These are phyloP conservation scores for Microctenopoma lineatum DNA, from an alignment of 2,797 vertebrate species.

Conservation along the genomic window DNA sequence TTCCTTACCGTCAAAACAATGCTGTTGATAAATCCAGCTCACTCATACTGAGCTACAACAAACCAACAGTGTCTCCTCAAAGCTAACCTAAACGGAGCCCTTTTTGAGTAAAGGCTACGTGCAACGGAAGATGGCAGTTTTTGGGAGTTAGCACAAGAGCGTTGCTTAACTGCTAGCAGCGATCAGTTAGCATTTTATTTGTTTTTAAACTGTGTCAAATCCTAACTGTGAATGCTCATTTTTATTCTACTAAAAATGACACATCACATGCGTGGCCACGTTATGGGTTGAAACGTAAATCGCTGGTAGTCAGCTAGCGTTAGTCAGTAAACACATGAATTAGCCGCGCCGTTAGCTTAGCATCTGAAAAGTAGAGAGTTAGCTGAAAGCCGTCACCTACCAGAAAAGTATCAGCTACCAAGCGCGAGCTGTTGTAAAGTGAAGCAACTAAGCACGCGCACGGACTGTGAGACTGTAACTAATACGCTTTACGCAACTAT, in stretches of 20 bases:
- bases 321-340: background rate
- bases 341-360: constrained; percentile 54
- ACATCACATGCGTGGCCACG: background rate
- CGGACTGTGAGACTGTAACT: background rate
- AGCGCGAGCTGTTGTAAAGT: fast-evolving
- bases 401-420: background rate
- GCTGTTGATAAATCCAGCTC: background rate
- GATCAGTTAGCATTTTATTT: background rate
- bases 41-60: background rate
- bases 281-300: background rate
- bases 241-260: background rate
- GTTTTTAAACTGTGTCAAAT: background rate
- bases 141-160: no score
- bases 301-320: fast-evolving
- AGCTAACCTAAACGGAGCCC: background rate
- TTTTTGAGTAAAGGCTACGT: no score
- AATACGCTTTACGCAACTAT: background rate
- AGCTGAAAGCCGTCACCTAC: background rate
- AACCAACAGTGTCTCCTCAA: background rate
- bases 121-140: background rate
- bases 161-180: background rate
- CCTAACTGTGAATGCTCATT: fast-evolving
- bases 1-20: background rate
- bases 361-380: constrained; percentile 4
- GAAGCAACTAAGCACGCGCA: no score